These are phyloP conservation scores for Nymphalis polychloros DNA, from an alignment of 2,888 invertebrate genomes.

Conservation along the genomic window DNA sequence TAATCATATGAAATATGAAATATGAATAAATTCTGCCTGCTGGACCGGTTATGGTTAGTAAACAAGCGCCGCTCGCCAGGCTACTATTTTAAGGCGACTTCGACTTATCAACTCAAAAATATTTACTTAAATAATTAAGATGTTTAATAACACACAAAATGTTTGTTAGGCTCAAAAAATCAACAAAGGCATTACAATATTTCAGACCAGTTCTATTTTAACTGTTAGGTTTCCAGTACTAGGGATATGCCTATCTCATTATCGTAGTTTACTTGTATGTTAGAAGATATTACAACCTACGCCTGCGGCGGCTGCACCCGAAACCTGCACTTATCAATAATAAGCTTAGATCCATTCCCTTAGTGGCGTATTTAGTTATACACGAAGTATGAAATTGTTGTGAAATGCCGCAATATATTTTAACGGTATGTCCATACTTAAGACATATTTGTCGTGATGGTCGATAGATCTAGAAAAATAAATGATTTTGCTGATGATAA, in stretches of 20 bases:
- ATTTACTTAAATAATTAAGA: too few relatives aligned
- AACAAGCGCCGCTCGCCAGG: too few relatives aligned
- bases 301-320: slow-evolving; percentile 26
- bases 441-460: not conserved
- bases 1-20: too few relatives aligned
- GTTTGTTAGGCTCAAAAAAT: not conserved
- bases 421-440: slow-evolving; percentile 17
- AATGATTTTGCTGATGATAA: not conserved
- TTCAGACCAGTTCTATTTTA: slow-evolving; percentile 12
- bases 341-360: slow-evolving; percentile 24
- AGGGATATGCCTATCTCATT: slow-evolving; percentile 16
- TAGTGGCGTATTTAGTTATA: slow-evolving; percentile 30
- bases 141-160: too few relatives aligned
- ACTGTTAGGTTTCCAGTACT: slow-evolving; percentile 4
- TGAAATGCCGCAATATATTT: slow-evolving; percentile 24
- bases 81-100: too few relatives aligned
- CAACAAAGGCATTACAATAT: not conserved
- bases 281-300: slow-evolving; percentile 19
- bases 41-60: too few relatives aligned
- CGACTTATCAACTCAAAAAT: too few relatives aligned
- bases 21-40: too few relatives aligned
- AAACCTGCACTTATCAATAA: slow-evolving; percentile 35
- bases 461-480: not conserved
- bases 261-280: slow-evolving; percentile 17
- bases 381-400: slow-evolving; percentile 23